Base-by-base conservation (phyloP, 1,140 invertebrate genomes). In the Micrasema minimum region DNA sequence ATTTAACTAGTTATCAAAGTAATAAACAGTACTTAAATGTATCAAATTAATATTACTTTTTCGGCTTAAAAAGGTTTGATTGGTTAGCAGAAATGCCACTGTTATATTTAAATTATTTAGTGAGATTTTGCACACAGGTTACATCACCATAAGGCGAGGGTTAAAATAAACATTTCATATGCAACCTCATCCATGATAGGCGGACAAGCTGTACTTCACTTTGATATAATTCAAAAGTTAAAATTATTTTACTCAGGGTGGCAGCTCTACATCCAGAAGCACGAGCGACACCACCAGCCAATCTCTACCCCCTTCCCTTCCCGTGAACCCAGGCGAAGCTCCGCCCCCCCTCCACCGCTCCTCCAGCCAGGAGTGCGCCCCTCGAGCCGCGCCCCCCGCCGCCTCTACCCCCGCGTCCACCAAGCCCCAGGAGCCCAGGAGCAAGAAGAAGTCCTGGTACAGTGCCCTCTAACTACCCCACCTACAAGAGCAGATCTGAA, bases 401-500 rank as follows among this genome's bases (percentile, higher is more conserved):
- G 3, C 80, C 80, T 11, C 14, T 77, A 68, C 75, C 77, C 3
- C 79, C 80, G 12, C 77, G 67, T 74, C 77, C 2, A 79, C 80
- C 16, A 12, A 48, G 31, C 12, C 16, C 9, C 46, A 35, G 14
- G 77, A 83, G 80, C 62, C 72, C 65, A 11, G 79, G 78, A 79
- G 80, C 66, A 55, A 72, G 73, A 9, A 80, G 86, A 37, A 84
- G 82, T 38, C 93, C 93, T 77, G 93, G 92, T 80, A 94, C 94
- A 77, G 91, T 91, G 69, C 93, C 91, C 80, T 89, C 96, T 41
- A 85, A 96, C 37, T 96, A 95, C 84, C 94, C 95, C 31, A 96
- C 94, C 0, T 98, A 97, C 79, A 97, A 97, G 83, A 95, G 93
- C 51, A 87, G 93, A 72, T 94, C 92, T 38, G 93, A 95, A 76